Conservation (phyloP, 1,140 invertebrate genomes). For the Cotesia vestalis region DNA sequence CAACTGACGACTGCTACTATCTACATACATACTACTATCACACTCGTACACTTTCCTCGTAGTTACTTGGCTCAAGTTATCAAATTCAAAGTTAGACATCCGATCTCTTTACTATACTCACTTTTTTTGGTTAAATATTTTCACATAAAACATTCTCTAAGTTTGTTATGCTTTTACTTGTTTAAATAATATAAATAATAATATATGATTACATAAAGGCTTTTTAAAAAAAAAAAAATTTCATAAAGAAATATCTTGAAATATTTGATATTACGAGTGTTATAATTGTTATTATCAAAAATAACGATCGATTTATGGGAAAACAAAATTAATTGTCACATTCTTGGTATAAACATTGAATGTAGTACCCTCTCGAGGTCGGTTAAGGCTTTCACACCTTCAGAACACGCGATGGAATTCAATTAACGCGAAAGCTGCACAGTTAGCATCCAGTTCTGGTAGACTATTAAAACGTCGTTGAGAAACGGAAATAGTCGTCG, state of each 20-base stretch:
- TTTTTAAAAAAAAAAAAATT: no score
- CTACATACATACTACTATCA: not conserved
- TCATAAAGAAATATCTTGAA: no score
- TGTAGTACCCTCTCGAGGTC: not conserved
- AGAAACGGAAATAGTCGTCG: conserved; percentile 4
- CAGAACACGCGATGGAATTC: conserved; percentile 30
- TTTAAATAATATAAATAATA: no score
- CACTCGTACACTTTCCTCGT: no score
- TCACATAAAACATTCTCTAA: not conserved
- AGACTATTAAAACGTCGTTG: conserved; percentile 32
- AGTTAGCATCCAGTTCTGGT: conserved; percentile 19
- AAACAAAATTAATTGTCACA: conserved; percentile 18
- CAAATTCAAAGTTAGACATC: conserved; percentile 33
- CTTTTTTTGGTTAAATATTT: not conserved
- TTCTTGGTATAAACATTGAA: conserved; percentile 17
- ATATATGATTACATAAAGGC: no score
- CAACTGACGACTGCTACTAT: conserved; percentile 11
- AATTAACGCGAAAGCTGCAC: conserved; percentile 37
- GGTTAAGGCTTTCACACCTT: conserved; percentile 2
- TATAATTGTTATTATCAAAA: not conserved
- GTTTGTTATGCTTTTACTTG: not conserved
- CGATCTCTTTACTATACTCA: not conserved
- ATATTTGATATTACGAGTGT: no score
- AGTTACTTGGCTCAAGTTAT: conserved; percentile 29
- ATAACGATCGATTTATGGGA: not conserved